Evolutionary conservation across 2,113 vertebrate genomes (phyloP).

Genomic region (Syngnathus typhle): DNA sequence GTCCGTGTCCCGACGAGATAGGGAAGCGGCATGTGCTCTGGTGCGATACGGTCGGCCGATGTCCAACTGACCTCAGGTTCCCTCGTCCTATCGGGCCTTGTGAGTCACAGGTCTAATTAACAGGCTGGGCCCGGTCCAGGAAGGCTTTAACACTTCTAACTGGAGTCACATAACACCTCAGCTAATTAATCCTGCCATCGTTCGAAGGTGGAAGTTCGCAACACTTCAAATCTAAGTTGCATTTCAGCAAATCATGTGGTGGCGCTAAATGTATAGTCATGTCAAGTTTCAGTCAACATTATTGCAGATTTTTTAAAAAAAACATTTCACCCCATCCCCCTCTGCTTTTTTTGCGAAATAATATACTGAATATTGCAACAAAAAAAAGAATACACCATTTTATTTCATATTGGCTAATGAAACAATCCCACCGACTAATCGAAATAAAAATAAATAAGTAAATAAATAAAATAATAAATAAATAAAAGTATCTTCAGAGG

Average conservation of each 20-base stretch:
- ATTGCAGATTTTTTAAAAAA: too few species aligned
- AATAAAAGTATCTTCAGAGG: neutral
- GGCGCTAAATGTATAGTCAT: too few species aligned
- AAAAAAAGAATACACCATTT: too few species aligned
- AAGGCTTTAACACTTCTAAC: conserved; percentile 45
- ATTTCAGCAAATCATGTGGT: too few species aligned
- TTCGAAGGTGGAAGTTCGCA: conserved; percentile 56
- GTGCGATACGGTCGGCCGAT: neutral
- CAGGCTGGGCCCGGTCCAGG: conserved; percentile 30
- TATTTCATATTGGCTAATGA: too few species aligned
- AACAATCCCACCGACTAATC: too few species aligned
- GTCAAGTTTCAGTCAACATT: too few species aligned
- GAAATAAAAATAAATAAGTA: too few species aligned
- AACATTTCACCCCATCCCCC: too few species aligned
- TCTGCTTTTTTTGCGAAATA: too few species aligned
- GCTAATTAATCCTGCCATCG: conserved; percentile 73
- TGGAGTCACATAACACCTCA: conserved; percentile 55
- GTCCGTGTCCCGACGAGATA: neutral
- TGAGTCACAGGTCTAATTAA: conserved; percentile 63
- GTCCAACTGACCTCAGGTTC: conserved; percentile 2
- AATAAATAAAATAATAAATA: too few species aligned
- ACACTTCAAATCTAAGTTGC: neutral
- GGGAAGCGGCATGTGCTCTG: neutral
- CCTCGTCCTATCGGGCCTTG: conserved; percentile 57
- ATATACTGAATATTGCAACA: too few species aligned